Percentiles rank a stretch among this genome's conserved stretches.
phyloP scores from a whole-genome alignment of 1,140 invertebrate genomes.

The Bactericera cockerelli region DNA sequence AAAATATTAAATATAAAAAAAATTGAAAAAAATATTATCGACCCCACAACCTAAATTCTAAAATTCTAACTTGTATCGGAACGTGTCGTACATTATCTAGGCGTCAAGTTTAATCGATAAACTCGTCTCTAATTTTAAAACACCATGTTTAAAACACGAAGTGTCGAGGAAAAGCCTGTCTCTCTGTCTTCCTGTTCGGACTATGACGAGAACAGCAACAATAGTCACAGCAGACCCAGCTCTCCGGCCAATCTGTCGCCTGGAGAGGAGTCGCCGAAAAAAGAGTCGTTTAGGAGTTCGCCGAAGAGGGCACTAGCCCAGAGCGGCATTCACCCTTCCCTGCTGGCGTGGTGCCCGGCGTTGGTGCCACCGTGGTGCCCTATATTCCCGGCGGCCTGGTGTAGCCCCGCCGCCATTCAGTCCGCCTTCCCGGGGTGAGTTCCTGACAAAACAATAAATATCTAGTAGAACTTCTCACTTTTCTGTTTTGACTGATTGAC shows the following conservation, averaged over 20 bases:
- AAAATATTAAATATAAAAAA: too few species aligned
- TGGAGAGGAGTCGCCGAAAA: neutral
- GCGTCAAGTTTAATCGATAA: too few species aligned
- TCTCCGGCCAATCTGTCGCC: neutral
- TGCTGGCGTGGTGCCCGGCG: constrained; percentile 21
- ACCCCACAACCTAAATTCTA: too few species aligned
- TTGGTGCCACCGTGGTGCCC: constrained; percentile 23
- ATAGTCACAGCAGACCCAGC: neutral
- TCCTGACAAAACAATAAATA: neutral
- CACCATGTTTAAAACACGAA: too few species aligned
- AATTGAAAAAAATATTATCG: too few species aligned
- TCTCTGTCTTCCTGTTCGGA: neutral
- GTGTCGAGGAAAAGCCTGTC: neutral
- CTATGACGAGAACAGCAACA: constrained; percentile 1
- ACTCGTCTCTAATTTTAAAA: too few species aligned
- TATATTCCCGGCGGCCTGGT: constrained; percentile 23
- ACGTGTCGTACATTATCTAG: too few species aligned
- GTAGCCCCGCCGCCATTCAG: constrained; percentile 20
- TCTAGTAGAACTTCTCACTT: too few species aligned
- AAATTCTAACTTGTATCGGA: too few species aligned
- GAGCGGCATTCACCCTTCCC: constrained; percentile 14
- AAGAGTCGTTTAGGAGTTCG: neutral
- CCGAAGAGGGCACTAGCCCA: neutral
- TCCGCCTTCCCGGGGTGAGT: constrained; percentile 24
- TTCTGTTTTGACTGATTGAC: too few species aligned